These are phyloP conservation scores for Sarotherodon lohbergeri DNA, from an alignment of 2,113 vertebrate species.

Conservation along the genomic window DNA sequence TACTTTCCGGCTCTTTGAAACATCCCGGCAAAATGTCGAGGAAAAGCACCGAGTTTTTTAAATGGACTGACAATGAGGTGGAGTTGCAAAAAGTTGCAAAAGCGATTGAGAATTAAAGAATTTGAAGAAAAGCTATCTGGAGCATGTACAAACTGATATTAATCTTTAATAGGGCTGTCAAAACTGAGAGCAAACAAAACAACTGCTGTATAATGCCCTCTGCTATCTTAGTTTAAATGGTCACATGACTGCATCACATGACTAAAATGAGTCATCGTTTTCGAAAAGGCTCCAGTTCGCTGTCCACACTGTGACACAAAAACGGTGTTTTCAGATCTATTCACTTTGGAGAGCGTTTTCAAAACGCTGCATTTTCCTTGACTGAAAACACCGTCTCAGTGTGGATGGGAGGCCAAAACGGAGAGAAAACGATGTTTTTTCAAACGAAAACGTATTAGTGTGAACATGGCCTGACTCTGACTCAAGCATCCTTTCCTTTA, in stretches of 20 bases:
- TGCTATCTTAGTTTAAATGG: not conserved
- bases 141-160: too few species aligned
- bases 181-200: too few species aligned
- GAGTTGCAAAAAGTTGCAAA: too few species aligned
- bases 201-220: not conserved
- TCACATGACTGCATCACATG: not conserved
- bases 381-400: not conserved
- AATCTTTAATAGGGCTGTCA: too few species aligned
- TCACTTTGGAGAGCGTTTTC: not conserved
- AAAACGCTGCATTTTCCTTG: not conserved
- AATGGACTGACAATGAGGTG: too few species aligned
- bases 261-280: not conserved
- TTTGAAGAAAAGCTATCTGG: too few species aligned
- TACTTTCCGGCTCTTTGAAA: too few species aligned
- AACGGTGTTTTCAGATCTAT: not conserved
- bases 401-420: not conserved
- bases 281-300: accelerated
- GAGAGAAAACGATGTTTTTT: not conserved
- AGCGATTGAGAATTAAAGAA: too few species aligned
- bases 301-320: not conserved
- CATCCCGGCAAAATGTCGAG: too few species aligned
- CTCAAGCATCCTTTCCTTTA: not conserved
- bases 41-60: too few species aligned
- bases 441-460: not conserved
- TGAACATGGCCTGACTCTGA: not conserved